Evolutionary conservation across 2,888 invertebrate species (phyloP), one percentile per base, ranked within the genome.

Genomic region (Caenorhabditis virilis): DNA sequence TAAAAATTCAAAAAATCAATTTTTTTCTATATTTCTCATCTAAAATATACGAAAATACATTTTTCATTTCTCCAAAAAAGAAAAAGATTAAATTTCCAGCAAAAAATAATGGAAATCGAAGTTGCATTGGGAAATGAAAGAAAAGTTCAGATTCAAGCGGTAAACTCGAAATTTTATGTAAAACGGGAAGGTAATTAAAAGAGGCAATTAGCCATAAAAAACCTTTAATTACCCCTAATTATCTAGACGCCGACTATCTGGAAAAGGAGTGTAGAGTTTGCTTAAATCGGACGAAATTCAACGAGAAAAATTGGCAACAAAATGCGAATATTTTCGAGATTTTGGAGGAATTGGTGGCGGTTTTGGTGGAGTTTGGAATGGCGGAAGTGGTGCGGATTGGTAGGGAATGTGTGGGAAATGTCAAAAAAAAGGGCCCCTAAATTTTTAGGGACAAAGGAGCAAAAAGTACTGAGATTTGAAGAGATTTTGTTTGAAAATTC

Each of bases 251-350:
- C 45, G 53, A 52, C 5, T 50, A 57, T 18, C 50, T 63, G 23
- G 63, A 59, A 51, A 18, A 22, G 9, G 47, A 50, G 2, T 54
- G 43, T 2, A 50, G 46, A 15, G 38, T 64, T 15, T 51, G 55
- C 9, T 18, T 64, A 2, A 50, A 64, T 20, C 50, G 64, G 13
- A 30, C 46, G 3, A 39, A 33, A 7, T 27, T 26, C 0, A 23
- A 18, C 7, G 47, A 47, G 18, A 26, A 27, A n/a, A 48, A 54
- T 46, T 64, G 58, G 58, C 45, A 63, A 11, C 27, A 38, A 15
- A 63, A 63, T 30, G 57, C 63, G 39, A 57, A 63, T 46, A 23
- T 63, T 0, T 59, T 33, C 11, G 45, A 43, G 27, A 47, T 64
- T 43, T 23, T 64, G 13, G 41, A 33, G 2, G 54, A 58, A 25